These are phyloP conservation scores for Bubo blakistoni DNA, from an alignment of 2,113 vertebrate genomes.

Conservation along the genomic window DNA sequence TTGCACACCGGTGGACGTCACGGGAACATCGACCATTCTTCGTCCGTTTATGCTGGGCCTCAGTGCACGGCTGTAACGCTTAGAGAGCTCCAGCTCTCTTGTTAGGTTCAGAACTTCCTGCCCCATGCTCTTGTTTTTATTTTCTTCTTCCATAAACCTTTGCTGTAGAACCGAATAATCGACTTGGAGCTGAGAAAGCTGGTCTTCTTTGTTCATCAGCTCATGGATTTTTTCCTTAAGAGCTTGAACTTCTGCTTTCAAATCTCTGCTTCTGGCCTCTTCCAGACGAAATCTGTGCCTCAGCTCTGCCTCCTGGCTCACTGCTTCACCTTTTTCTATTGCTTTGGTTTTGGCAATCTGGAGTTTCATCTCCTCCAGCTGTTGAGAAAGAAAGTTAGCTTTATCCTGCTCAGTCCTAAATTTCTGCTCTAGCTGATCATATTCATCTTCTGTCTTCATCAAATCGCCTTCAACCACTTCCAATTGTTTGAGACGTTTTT, in stretches of 20 bases:
- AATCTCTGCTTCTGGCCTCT: conserved; percentile 84
- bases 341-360: conserved; percentile 90
- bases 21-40: conserved; percentile 85
- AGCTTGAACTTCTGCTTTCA: conserved; percentile 87
- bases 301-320: conserved; percentile 86
- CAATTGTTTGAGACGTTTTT: conserved; percentile 86
- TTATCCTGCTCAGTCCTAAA: conserved; percentile 92
- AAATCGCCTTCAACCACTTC: conserved; percentile 94
- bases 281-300: conserved; percentile 84
- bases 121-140: conserved; percentile 83
- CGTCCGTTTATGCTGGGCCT: conserved; percentile 86
- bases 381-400: conserved; percentile 85
- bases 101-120: conserved; percentile 83
- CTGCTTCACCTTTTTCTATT: conserved; percentile 86
- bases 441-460: conserved; percentile 96
- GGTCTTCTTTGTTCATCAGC: conserved; percentile 96
- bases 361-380: conserved; percentile 88
- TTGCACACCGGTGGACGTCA: conserved; percentile 87
- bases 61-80: conserved; percentile 86
- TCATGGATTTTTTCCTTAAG: conserved; percentile 97
- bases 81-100: conserved; percentile 87
- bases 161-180: conserved; percentile 89
- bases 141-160: conserved; percentile 86
- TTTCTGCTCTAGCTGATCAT: conserved; percentile 91
- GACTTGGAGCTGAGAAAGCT: conserved; percentile 90